A percentile compares a stretch with the other conserved stretches of the same genome.
These are phyloP conservation scores for Drosophila lowei DNA, from an alignment of 1,140 invertebrate genomes.

Conservation along the genomic window DNA sequence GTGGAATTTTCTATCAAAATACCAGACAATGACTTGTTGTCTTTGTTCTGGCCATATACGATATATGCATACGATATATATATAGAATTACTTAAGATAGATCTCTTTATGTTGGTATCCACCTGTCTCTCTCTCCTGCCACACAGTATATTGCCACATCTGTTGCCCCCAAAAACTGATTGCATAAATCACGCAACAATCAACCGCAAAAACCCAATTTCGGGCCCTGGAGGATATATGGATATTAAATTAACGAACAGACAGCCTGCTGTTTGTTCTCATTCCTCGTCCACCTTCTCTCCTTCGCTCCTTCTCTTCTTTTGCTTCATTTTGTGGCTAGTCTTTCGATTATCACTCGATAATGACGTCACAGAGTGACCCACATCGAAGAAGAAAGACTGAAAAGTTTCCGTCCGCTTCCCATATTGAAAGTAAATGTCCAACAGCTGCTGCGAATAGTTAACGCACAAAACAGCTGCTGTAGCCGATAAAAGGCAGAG, in stretches of 20 bases:
- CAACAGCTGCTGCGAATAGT: constrained; percentile 64
- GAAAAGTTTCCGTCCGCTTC: constrained; percentile 30
- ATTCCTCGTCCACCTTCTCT: background rate
- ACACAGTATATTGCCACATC: constrained; percentile 34
- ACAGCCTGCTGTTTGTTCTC: constrained; percentile 26
- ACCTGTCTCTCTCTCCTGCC: no score
- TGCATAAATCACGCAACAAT: no score
- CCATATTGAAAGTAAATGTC: constrained; percentile 76
- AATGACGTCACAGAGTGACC: constrained; percentile 46
- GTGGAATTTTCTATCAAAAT: no score
- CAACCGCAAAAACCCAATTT: constrained; percentile 43
- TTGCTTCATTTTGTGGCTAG: background rate
- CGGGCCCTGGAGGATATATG: constrained; percentile 23
- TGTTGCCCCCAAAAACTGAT: constrained; percentile 17
- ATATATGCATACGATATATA: no score
- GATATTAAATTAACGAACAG: constrained; percentile 10
- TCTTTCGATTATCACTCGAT: constrained; percentile 43
- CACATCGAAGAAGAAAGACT: constrained; percentile 32
- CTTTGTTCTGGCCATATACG: no score
- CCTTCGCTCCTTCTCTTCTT: no score
- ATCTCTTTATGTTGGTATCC: no score
- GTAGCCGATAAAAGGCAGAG: constrained; percentile 7
- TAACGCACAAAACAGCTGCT: constrained; percentile 52
- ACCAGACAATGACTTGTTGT: no score
- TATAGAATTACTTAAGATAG: no score